Conservation (phyloP, 2,113 vertebrate species). For the Psittacus erithacus region DNA sequence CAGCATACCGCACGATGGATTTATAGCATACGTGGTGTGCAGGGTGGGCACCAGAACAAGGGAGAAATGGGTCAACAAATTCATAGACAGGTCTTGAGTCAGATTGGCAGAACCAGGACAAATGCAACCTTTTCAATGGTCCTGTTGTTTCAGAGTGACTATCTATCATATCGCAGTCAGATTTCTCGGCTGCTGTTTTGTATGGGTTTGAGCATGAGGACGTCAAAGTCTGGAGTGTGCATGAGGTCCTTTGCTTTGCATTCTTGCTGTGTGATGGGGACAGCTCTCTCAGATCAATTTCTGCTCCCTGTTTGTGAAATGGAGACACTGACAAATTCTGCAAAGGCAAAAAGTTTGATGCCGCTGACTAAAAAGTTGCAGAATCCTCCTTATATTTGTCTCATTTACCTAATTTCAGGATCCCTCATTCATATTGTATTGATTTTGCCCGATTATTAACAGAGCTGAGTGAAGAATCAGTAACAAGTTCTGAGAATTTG, state of each 20-base stretch:
- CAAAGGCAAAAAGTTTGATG: neutral
- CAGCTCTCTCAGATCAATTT: conserved; percentile 43
- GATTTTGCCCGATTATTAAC: neutral
- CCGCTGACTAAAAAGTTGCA: neutral
- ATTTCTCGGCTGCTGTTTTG: conserved; percentile 22
- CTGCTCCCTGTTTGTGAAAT: conserved; percentile 24
- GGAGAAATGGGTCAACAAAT: conserved; percentile 71
- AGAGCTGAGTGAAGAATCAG: neutral
- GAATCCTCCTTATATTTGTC: neutral
- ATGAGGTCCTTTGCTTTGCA: conserved; percentile 12
- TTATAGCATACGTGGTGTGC: conserved; percentile 63
- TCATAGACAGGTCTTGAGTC: conserved; percentile 59
- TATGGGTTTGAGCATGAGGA: neutral
- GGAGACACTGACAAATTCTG: conserved; percentile 20
- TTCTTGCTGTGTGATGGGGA: neutral
- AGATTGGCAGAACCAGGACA: conserved; percentile 65
- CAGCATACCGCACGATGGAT: conserved; percentile 60
- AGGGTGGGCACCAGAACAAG: conserved; percentile 45
- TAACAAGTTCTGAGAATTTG: neutral
- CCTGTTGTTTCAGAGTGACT: conserved; percentile 26
- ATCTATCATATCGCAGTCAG: conserved; percentile 17
- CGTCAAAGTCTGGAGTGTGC: conserved; percentile 2
- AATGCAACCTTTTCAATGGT: conserved; percentile 44
- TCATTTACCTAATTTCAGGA: neutral
- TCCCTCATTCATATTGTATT: conserved; percentile 15